Evolutionary conservation across 1,140 invertebrate genomes (phyloP).

Genomic region (Anastrepha ludens): DNA sequence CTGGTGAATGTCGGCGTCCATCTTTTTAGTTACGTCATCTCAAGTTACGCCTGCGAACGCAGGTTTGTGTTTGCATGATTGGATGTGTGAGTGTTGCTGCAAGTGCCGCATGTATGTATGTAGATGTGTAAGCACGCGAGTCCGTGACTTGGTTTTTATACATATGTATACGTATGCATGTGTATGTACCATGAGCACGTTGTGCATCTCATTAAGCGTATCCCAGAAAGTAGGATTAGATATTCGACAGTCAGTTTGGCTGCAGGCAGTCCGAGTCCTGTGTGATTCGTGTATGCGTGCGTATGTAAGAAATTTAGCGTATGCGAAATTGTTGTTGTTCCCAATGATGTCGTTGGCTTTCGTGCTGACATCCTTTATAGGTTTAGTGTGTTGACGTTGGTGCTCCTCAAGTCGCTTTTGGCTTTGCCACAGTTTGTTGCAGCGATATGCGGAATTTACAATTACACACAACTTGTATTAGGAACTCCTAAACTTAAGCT

Average conservation of each 20-base stretch:
- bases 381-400: slow-evolving; percentile 10
- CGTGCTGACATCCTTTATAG: not conserved
- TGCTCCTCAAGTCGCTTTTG: not conserved
- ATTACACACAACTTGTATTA: not conserved
- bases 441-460: not conserved
- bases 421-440: not conserved
- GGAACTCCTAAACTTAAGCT: not conserved
- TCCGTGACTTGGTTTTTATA: not conserved
- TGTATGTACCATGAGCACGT: not conserved
- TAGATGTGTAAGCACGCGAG: not conserved
- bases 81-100: not conserved
- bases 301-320: not conserved
- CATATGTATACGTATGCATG: not conserved
- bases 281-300: not conserved
- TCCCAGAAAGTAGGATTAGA: slow-evolving; percentile 32
- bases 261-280: slow-evolving; percentile 9
- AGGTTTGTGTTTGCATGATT: not conserved
- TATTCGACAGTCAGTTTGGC: slow-evolving; percentile 30
- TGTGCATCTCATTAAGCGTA: slow-evolving; percentile 51
- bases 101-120: not conserved
- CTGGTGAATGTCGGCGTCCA: not conserved
- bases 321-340: not conserved
- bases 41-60: not conserved
- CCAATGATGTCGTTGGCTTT: not conserved
- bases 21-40: not conserved